Evolutionary conservation across 2,113 vertebrate genomes (phyloP).

Genomic region (Mormyrus lacerda): DNA sequence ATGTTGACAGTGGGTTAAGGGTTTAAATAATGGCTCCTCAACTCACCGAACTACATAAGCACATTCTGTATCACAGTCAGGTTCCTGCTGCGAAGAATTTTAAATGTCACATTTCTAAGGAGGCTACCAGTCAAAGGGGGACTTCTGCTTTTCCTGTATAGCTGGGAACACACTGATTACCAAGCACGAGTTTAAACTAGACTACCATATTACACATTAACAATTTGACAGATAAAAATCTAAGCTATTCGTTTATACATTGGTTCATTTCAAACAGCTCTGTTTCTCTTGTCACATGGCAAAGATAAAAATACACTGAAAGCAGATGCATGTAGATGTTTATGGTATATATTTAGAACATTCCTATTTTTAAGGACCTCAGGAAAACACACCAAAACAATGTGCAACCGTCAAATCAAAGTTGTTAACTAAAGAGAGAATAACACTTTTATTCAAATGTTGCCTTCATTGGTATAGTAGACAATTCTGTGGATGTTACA

Average conservation of each 20-base stretch:
- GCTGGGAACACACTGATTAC: background rate
- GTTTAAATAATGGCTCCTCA: background rate
- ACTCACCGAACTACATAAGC: background rate
- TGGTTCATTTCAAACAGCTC: background rate
- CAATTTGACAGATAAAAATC: background rate
- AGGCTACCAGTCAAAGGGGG: background rate
- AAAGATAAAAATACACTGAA: background rate
- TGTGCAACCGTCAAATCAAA: background rate
- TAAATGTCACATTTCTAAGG: background rate
- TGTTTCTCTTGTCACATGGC: background rate
- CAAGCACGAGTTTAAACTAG: background rate
- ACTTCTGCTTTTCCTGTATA: background rate
- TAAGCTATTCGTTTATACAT: background rate
- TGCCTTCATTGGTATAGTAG: background rate
- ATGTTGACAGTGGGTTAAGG: background rate
- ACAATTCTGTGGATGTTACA: background rate
- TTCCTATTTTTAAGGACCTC: background rate
- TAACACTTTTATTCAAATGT: background rate
- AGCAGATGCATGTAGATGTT: background rate
- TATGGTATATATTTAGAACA: background rate
- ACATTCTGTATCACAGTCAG: background rate
- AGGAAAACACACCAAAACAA: background rate
- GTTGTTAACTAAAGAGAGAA: background rate
- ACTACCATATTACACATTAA: background rate
- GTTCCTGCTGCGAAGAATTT: background rate